These are phyloP conservation scores for Tokudaia tokunoshimensis DNA, from an alignment of 2,797 vertebrate species.

Conservation along the genomic window DNA sequence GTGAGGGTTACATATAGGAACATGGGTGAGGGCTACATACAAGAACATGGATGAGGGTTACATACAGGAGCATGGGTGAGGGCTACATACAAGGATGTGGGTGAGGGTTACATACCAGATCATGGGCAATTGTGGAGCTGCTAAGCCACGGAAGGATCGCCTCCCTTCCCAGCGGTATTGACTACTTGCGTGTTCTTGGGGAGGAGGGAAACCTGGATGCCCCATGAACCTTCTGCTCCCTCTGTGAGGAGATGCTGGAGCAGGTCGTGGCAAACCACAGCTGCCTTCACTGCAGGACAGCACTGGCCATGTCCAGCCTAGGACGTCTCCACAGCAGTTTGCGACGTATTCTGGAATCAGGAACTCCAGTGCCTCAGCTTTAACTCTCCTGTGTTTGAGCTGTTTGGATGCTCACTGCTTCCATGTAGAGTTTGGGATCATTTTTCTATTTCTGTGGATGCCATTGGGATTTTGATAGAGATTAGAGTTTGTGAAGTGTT, in stretches of 20 bases:
- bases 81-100: not conserved
- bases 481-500: not conserved
- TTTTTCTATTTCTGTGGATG: not conserved
- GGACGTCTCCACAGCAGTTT: not conserved
- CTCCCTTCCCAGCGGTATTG: not conserved
- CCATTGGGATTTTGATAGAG: not conserved
- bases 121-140: not conserved
- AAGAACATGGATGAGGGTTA: too few relatives aligned
- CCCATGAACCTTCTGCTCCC: not conserved
- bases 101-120: not conserved
- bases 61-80: too few relatives aligned
- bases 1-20: too few relatives aligned
- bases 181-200: too few relatives aligned
- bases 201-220: not conserved
- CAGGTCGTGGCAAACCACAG: too few relatives aligned
- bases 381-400: not conserved
- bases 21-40: too few relatives aligned
- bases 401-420: not conserved
- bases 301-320: too few relatives aligned
- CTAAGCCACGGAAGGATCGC: too few relatives aligned
- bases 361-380: too few relatives aligned
- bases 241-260: not conserved
- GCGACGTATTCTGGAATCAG: not conserved
- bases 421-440: not conserved
- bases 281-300: not conserved